phyloP scores from a whole-genome alignment of 2,888 invertebrate species.

The Xylocampa areola region DNA sequence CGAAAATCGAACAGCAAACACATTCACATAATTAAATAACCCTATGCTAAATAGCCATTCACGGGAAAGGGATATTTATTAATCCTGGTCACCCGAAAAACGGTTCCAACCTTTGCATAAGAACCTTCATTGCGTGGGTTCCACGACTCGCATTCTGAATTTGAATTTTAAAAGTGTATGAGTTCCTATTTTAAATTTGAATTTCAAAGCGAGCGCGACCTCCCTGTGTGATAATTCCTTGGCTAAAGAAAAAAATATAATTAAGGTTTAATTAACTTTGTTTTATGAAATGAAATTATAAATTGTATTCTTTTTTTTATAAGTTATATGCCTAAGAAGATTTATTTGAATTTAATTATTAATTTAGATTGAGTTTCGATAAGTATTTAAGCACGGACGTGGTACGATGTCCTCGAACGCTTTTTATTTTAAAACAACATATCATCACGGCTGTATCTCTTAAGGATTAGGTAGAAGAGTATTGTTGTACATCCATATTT shows the following conservation, averaged over 20 bases:
- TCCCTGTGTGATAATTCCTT: conserved; percentile 14
- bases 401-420: too few relatives aligned
- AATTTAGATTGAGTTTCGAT: conserved; percentile 1
- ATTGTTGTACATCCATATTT: too few relatives aligned
- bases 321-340: background rate
- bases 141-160: conserved; percentile 13
- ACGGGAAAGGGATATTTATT: too few relatives aligned
- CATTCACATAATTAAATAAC: background rate
- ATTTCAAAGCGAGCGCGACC: conserved; percentile 27
- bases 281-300: background rate
- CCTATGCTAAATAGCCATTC: too few relatives aligned
- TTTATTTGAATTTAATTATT: background rate
- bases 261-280: conserved; percentile 29
- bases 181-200: conserved; percentile 36
- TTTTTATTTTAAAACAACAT: too few relatives aligned
- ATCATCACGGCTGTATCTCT: too few relatives aligned
- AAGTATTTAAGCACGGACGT: too few relatives aligned
- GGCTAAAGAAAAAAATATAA: conserved; percentile 21
- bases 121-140: conserved; percentile 4
- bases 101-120: background rate
- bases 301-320: background rate
- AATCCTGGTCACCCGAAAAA: background rate
- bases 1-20: too few relatives aligned
- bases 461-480: too few relatives aligned
- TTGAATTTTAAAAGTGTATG: conserved; percentile 21